Evolutionary conservation across 2,113 vertebrate genomes (phyloP).

Genomic region (Phrynosoma platyrhinos): DNA sequence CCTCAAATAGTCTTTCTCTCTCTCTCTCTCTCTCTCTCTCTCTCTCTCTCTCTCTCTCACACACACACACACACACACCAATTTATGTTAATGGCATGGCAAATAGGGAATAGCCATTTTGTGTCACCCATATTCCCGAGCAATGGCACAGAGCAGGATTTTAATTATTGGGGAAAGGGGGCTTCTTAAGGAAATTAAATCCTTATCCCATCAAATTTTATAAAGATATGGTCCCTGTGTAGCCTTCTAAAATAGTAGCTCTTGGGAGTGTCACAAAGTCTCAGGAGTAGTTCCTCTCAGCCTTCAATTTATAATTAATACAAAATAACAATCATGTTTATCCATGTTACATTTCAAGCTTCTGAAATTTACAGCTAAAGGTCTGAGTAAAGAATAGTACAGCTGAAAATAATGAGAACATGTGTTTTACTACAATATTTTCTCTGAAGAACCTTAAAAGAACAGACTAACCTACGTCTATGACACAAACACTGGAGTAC

Average conservation of each 20-base stretch:
- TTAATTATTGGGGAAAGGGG: background rate
- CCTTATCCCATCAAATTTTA: background rate
- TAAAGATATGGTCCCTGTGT: background rate
- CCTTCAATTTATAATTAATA: background rate
- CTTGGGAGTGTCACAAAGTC: background rate
- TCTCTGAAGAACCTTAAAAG: slow-evolving; percentile 2
- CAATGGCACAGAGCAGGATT: background rate
- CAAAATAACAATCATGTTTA: background rate
- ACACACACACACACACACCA: background rate
- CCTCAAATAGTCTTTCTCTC: background rate
- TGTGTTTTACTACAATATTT: background rate
- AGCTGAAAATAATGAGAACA: background rate
- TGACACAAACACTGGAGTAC: slow-evolving; percentile 1
- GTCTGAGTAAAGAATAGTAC: background rate
- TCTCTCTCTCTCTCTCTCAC: no score
- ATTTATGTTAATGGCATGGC: background rate
- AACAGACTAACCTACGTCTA: background rate
- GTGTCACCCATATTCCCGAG: background rate
- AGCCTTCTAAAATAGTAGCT: background rate
- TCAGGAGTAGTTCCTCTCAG: background rate
- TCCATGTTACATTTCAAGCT: background rate
- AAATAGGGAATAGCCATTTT: background rate
- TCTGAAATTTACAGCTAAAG: background rate
- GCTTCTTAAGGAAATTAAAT: background rate
- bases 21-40: no score